A percentile compares a stretch with the other conserved stretches of the same genome.
phyloP scores from a whole-genome alignment of 2,888 invertebrate species.

The Drosophila picticornis region DNA sequence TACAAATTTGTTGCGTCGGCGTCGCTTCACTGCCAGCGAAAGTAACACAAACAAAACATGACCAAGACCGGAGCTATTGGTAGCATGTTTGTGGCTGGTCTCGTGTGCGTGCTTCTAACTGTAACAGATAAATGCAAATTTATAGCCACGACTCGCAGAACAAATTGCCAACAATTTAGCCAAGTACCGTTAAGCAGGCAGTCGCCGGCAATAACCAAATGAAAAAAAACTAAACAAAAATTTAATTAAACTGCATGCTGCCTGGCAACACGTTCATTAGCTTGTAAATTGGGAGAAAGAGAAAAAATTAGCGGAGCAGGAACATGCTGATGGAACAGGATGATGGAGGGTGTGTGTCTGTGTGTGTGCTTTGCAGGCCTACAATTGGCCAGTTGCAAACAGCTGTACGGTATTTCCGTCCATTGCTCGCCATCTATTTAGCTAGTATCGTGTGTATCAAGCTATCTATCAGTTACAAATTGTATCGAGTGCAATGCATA shows the following conservation, averaged over 20 bases:
- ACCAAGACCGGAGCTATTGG: constrained; percentile 30
- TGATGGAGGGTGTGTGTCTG: background rate
- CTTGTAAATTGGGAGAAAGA: constrained; percentile 5
- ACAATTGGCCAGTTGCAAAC: constrained; percentile 39
- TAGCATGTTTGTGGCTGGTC: constrained; percentile 40
- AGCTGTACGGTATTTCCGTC: constrained; percentile 72
- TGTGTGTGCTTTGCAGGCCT: constrained; percentile 7
- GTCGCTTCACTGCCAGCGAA: constrained; percentile 75
- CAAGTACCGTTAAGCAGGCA: constrained; percentile 70
- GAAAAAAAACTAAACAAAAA: constrained; percentile 42
- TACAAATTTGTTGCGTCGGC: constrained; percentile 69
- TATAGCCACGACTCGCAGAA: constrained; percentile 63
- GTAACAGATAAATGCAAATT: constrained; percentile 79
- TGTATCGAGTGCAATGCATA: constrained; percentile 81
- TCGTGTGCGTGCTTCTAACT: constrained; percentile 68
- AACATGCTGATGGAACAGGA: background rate
- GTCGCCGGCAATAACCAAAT: constrained; percentile 13
- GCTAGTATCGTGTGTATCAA: constrained; percentile 30
- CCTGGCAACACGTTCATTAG: constrained; percentile 65
- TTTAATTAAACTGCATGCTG: constrained; percentile 68
- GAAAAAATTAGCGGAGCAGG: background rate
- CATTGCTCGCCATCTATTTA: constrained; percentile 16
- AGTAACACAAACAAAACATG: constrained; percentile 52
- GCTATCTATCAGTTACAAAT: constrained; percentile 79
- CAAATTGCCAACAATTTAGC: constrained; percentile 79